Percentiles rank a stretch among this genome's conserved stretches.
These are phyloP conservation scores for Blastobasis lacticolella DNA, from an alignment of 2,888 invertebrate genomes.

Conservation along the genomic window DNA sequence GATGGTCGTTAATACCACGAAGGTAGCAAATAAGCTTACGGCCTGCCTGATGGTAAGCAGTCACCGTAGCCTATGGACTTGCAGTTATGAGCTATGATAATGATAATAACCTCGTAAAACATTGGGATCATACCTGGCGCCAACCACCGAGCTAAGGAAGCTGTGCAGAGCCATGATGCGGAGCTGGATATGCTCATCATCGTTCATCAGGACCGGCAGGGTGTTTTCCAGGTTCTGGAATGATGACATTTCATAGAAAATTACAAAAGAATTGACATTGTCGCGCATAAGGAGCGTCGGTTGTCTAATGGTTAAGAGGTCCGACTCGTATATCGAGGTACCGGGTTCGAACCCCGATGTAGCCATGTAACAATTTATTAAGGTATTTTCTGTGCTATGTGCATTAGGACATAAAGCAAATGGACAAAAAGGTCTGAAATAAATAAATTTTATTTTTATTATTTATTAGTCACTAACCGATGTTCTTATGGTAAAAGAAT, in stretches of 20 bases:
- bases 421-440: no score
- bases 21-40: no score
- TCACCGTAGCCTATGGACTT: no score
- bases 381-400: no score
- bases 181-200: slow-evolving; percentile 78
- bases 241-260: background rate
- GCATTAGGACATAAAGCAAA: no score
- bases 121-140: slow-evolving; percentile 24
- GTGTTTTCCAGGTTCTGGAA: slow-evolving; percentile 63
- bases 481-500: no score
- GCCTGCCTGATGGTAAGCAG: no score
- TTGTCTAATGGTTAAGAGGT: background rate
- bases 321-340: background rate
- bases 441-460: no score
- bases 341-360: background rate
- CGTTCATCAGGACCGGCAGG: slow-evolving; percentile 80
- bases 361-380: background rate
- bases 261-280: background rate
- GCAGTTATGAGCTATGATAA: no score
- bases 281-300: background rate
- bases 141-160: slow-evolving; percentile 75
- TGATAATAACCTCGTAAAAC: no score
- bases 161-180: slow-evolving; percentile 78
- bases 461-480: no score
- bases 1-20: no score